These are phyloP conservation scores for Trachemys scripta DNA, from an alignment of 2,113 vertebrate species.

Conservation along the genomic window DNA sequence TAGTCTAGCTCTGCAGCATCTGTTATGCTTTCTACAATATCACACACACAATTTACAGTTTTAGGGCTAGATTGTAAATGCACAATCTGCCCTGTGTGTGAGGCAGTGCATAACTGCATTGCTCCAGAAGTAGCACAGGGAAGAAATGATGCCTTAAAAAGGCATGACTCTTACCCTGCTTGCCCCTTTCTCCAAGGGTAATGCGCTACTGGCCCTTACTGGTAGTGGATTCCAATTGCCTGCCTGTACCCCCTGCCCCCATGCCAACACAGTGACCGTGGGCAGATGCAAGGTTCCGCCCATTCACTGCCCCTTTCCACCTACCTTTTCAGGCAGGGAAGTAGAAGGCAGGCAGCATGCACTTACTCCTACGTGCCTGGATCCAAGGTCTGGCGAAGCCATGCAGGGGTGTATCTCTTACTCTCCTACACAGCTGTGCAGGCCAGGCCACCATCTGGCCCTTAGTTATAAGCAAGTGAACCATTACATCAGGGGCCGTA, in stretches of 20 bases:
- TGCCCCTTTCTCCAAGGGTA: neutral
- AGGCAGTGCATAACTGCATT: neutral
- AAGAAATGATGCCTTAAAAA: neutral
- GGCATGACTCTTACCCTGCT: neutral
- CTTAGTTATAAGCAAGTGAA: neutral
- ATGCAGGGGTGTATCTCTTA: neutral
- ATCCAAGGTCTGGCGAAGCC: neutral
- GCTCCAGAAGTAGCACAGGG: neutral
- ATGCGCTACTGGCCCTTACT: neutral
- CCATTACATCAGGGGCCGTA: neutral
- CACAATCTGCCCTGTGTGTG: neutral
- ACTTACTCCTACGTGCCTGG: neutral
- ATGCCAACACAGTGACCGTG: accelerated
- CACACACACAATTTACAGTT: neutral
- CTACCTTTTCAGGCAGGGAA: neutral
- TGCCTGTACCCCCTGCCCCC: neutral
- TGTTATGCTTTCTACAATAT: neutral
- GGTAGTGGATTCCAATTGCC: neutral
- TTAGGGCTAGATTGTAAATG: neutral
- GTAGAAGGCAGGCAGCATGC: neutral
- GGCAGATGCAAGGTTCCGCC: neutral
- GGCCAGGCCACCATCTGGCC: neutral
- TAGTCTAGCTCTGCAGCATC: neutral
- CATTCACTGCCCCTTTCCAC: accelerated
- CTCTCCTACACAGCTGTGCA: neutral